Conservation (phyloP, 1,140 invertebrate genomes). For the Colletes gigas region DNA sequence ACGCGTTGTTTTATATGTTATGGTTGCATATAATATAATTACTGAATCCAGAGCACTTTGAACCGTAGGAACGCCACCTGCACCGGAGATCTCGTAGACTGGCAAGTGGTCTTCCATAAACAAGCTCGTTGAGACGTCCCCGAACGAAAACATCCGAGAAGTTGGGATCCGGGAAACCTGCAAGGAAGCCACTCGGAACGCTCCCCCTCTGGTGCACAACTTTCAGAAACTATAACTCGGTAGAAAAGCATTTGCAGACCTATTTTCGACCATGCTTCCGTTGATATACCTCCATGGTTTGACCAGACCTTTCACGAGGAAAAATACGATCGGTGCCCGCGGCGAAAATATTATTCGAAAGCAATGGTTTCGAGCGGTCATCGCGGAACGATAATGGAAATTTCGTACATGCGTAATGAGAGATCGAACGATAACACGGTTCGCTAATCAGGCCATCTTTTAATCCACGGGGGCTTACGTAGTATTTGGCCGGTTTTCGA, state of each 20-base stretch:
- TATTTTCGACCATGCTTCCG: background rate
- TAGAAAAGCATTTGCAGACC: background rate
- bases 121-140: background rate
- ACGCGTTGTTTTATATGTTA: too few species aligned
- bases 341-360: background rate
- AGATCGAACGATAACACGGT: constrained; percentile 5
- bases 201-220: background rate
- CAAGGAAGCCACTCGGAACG: background rate
- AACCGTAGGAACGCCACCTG: too few species aligned
- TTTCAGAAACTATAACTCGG: background rate
- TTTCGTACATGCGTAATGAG: background rate
- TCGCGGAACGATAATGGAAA: background rate
- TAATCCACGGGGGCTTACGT: constrained; percentile 22
- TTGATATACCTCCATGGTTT: background rate
- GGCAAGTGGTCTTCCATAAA: background rate
- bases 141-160: constrained; percentile 1
- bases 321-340: background rate
- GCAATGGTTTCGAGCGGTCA: background rate
- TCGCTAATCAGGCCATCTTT: constrained; percentile 25
- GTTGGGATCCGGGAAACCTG: background rate
- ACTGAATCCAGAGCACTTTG: background rate
- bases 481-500: background rate
- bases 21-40: too few species aligned
- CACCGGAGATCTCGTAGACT: background rate
- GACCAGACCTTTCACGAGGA: too few species aligned